These are phyloP conservation scores for Drosophila formosana DNA, from an alignment of 2,888 invertebrate species.

Conservation along the genomic window DNA sequence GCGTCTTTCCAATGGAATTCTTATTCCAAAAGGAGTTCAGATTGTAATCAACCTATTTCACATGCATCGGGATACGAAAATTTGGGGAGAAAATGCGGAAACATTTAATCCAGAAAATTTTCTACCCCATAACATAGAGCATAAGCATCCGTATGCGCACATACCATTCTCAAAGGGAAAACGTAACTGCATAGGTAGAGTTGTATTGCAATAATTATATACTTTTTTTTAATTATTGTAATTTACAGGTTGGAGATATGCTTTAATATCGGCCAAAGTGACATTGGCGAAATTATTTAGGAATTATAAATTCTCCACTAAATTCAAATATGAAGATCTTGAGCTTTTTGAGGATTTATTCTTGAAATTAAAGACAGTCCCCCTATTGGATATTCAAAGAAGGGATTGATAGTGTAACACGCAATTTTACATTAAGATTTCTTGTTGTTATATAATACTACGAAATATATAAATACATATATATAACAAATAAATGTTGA, in stretches of 20 bases:
- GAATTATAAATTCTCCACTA: conserved; percentile 79
- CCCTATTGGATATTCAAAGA: conserved; percentile 67
- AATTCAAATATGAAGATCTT: conserved; percentile 78
- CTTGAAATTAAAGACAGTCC: conserved; percentile 75
- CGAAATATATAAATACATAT: too few species aligned
- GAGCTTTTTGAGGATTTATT: conserved; percentile 82
- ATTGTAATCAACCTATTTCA: conserved; percentile 81
- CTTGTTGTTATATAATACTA: too few species aligned
- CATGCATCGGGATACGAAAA: conserved; percentile 80
- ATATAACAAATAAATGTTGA: too few species aligned
- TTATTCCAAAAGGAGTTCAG: conserved; percentile 80
- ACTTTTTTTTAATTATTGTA: background rate
- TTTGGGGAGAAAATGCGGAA: conserved; percentile 83
- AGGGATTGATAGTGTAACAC: conserved; percentile 44
- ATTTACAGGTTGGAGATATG: conserved; percentile 80
- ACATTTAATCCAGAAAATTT: conserved; percentile 84
- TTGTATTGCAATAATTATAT: background rate
- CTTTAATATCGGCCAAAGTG: conserved; percentile 78
- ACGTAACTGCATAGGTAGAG: conserved; percentile 82
- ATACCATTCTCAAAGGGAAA: conserved; percentile 84
- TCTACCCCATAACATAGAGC: conserved; percentile 78
- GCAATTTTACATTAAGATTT: too few species aligned
- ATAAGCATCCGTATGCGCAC: conserved; percentile 82
- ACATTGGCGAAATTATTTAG: conserved; percentile 79
- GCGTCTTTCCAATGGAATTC: conserved; percentile 73